Evolutionary conservation across 2,113 vertebrate genomes (phyloP), one percentile per base, ranked within the genome.

Genomic region (Phodopus roborovskii): DNA sequence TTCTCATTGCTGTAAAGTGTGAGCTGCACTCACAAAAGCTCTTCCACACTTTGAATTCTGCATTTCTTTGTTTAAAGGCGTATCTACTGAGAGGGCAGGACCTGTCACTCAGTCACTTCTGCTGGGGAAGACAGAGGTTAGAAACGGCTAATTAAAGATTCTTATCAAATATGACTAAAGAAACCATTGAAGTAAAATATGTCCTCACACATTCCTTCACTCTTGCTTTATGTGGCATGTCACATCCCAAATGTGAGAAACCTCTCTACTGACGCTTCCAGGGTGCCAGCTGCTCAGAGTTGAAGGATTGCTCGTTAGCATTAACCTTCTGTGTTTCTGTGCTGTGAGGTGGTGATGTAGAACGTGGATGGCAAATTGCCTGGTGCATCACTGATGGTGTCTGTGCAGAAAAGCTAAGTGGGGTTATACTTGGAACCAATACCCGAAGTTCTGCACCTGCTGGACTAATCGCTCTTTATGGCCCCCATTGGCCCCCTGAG

Each of bases 131-230:
- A 28, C 74, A 50, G 66, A 85, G 91, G 58, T 96, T 89, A 86
- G 58, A 66, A 95, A 92, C 87, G 42, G 92, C 26, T 92, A 96
- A 95, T 87, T 96, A 82, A 92, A 93, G 68, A 64, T 95, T 68
- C 30, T 83, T 94, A 92, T 92, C 50, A 85, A 81, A 45, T 88
- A 70, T 50, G 28, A 79, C 70, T 78, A 62, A 66, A 74, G 66
- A 92, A 95, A 17, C 5, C 28, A 90, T 33, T 78, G 39, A 42
- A 81, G 88, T 90, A 58, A 77, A 81, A 81, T 36, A 17, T 73
- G 53, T 64, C 8, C 12, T 92, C 50, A 56, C 15, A 13, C 64
- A 16, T 60, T 78, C 36, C n/a, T 66, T 91, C 11, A 42, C 19
- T 73, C 28, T 75, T 60, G 53, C 4, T 91, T 88, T 92, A 19